Evolutionary conservation across 2,888 invertebrate species (phyloP).

Genomic region (Axea sp.): DNA sequence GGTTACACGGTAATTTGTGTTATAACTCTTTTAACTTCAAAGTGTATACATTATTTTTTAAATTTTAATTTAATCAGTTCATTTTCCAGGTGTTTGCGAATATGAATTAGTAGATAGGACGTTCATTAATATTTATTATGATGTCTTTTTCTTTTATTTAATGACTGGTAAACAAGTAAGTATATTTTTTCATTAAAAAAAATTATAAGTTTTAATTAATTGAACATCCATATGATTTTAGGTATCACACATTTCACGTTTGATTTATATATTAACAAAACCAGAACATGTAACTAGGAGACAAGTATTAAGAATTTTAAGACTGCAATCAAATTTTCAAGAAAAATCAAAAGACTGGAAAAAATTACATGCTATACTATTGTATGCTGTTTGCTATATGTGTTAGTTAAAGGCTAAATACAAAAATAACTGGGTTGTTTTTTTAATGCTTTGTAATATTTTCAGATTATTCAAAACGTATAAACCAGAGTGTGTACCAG

Average conservation of each 20-base stretch:
- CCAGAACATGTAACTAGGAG: slow-evolving; percentile 76
- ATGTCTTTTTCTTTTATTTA: slow-evolving; percentile 69
- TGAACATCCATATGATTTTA: slow-evolving; percentile 49
- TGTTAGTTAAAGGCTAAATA: too few species aligned
- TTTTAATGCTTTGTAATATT: too few species aligned
- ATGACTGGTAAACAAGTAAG: neutral
- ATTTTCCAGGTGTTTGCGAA: slow-evolving; percentile 69
- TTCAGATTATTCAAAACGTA: slow-evolving; percentile 76
- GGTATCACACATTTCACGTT: slow-evolving; percentile 69
- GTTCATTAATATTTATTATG: slow-evolving; percentile 72
- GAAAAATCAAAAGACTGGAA: slow-evolving; percentile 64
- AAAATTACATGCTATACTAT: slow-evolving; percentile 72
- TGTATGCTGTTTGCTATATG: slow-evolving; percentile 63
- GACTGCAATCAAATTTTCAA: slow-evolving; percentile 60
- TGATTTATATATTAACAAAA: slow-evolving; percentile 73
- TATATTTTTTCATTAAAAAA: too few species aligned
- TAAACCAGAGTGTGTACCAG: slow-evolving; percentile 77
- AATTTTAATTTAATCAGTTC: neutral
- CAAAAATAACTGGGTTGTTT: too few species aligned
- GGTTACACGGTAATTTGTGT: slow-evolving; percentile 68
- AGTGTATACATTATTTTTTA: neutral
- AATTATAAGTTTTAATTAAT: too few species aligned
- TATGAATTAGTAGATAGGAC: slow-evolving; percentile 70
- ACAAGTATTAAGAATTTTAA: slow-evolving; percentile 70
- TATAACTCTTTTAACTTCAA: slow-evolving; percentile 3